These are phyloP conservation scores for Eristalis pertinax DNA, from an alignment of 2,888 invertebrate genomes.

Conservation along the genomic window DNA sequence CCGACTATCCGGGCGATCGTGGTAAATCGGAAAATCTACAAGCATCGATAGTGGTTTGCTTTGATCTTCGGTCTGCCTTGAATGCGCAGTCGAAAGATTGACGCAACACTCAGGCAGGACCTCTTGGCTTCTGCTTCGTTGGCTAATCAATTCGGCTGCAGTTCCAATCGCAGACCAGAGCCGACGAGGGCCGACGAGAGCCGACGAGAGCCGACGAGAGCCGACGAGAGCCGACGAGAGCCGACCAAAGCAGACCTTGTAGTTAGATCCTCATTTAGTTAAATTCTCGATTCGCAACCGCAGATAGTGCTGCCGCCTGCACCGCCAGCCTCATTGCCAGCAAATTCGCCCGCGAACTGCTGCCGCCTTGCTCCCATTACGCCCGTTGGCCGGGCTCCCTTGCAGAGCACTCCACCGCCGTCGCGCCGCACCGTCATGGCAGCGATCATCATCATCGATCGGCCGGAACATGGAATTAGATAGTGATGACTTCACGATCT, in stretches of 20 bases:
- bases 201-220: too few species aligned
- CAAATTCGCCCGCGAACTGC: too few species aligned
- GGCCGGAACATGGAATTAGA: constrained; percentile 54
- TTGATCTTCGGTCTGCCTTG: too few species aligned
- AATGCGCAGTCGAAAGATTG: too few species aligned
- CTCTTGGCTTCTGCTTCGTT: not conserved
- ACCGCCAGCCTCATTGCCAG: not conserved
- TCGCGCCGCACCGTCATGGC: not conserved
- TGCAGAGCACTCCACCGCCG: too few species aligned
- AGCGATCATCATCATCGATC: not conserved
- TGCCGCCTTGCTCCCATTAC: not conserved
- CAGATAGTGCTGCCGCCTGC: not conserved
- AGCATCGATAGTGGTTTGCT: too few species aligned
- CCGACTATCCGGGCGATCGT: too few species aligned
- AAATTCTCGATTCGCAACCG: not conserved
- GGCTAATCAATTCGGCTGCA: not conserved
- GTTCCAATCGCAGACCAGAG: not conserved
- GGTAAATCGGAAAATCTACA: too few species aligned
- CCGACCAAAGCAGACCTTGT: not conserved
- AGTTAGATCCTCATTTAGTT: not conserved
- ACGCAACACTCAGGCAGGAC: too few species aligned
- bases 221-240: not conserved
- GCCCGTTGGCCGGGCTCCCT: not conserved
- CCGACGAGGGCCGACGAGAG: too few species aligned
- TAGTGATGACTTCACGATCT: constrained; percentile 72